A percentile compares a stretch with the other conserved stretches of the same genome.
Evolutionary conservation across 2,797 vertebrate genomes (phyloP).

Genomic region (Ateles fusciceps): DNA sequence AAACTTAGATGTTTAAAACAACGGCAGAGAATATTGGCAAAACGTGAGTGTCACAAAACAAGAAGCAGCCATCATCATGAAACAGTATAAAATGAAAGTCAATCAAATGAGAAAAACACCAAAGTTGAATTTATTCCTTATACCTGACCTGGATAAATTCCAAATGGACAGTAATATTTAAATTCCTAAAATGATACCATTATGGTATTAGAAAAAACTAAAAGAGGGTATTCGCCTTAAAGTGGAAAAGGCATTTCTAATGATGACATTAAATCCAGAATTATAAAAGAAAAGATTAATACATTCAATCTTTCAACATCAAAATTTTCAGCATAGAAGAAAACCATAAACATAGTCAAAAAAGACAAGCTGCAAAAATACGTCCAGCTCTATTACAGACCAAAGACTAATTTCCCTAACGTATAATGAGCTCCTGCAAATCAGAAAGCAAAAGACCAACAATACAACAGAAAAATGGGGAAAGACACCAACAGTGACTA

Average conservation of each 20-base stretch:
- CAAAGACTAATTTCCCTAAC: neutral
- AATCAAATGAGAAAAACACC: neutral
- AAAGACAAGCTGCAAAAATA: slow-evolving; percentile 20
- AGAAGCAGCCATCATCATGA: neutral
- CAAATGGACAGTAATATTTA: neutral
- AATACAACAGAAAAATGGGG: neutral
- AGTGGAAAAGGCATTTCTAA: neutral
- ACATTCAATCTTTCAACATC: neutral
- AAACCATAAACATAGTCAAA: slow-evolving; percentile 12
- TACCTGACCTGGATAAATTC: neutral
- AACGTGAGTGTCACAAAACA: neutral
- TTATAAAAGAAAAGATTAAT: neutral
- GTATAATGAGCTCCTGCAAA: neutral
- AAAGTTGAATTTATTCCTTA: slow-evolving; percentile 25
- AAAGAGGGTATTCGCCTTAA: neutral
- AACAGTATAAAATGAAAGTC: neutral
- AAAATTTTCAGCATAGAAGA: slow-evolving; percentile 10
- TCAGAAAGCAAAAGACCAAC: neutral
- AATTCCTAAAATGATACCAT: neutral
- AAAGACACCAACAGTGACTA: too few species aligned
- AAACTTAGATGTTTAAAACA: slow-evolving; percentile 24
- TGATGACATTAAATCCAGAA: neutral
- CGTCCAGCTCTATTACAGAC: neutral
- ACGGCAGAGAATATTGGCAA: slow-evolving; percentile 17
- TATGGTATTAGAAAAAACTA: neutral